Evolutionary conservation across 1,140 invertebrate species (phyloP).

Genomic region (Hylaeus volcanicus): DNA sequence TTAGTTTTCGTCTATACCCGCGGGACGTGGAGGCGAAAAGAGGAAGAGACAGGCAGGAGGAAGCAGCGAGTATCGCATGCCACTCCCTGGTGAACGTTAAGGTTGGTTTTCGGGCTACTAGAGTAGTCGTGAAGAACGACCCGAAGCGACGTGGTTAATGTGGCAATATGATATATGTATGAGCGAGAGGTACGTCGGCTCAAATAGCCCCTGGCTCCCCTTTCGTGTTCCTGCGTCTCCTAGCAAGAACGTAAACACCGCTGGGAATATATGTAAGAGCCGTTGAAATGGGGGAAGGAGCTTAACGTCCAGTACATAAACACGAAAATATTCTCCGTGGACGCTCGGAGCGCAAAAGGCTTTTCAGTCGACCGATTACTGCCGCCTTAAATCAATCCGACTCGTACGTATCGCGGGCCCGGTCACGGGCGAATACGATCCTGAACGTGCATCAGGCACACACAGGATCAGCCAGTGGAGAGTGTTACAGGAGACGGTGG

Average conservation of each 20-base stretch:
- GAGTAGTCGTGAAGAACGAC: slow-evolving; percentile 60
- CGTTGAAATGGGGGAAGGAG: slow-evolving; percentile 60
- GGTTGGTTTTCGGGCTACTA: slow-evolving; percentile 59
- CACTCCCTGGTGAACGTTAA: slow-evolving; percentile 35
- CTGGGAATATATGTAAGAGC: slow-evolving; percentile 58
- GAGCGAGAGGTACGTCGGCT: slow-evolving; percentile 56
- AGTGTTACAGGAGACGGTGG: neutral
- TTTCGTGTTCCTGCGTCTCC: slow-evolving; percentile 34
- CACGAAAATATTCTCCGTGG: slow-evolving; percentile 63
- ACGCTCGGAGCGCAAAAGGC: slow-evolving; percentile 28
- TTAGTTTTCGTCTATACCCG: slow-evolving; percentile 41
- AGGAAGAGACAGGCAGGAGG: slow-evolving; percentile 16
- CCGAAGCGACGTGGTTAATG: slow-evolving; percentile 68
- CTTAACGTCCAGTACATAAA: slow-evolving; percentile 69
- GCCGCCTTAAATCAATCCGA: slow-evolving; percentile 68
- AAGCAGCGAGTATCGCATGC: slow-evolving; percentile 44
- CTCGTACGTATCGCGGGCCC: neutral
- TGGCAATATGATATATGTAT: slow-evolving; percentile 69
- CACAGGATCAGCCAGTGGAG: neutral
- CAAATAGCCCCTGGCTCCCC: slow-evolving; percentile 59
- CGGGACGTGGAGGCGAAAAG: slow-evolving; percentile 25
- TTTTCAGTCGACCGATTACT: slow-evolving; percentile 65
- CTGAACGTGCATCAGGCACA: too few relatives aligned
- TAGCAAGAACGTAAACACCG: slow-evolving; percentile 48
- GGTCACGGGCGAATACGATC: neutral